Base-by-base conservation (phyloP, 2,888 invertebrate genomes). In the Caenorhabditis sp. region DNA sequence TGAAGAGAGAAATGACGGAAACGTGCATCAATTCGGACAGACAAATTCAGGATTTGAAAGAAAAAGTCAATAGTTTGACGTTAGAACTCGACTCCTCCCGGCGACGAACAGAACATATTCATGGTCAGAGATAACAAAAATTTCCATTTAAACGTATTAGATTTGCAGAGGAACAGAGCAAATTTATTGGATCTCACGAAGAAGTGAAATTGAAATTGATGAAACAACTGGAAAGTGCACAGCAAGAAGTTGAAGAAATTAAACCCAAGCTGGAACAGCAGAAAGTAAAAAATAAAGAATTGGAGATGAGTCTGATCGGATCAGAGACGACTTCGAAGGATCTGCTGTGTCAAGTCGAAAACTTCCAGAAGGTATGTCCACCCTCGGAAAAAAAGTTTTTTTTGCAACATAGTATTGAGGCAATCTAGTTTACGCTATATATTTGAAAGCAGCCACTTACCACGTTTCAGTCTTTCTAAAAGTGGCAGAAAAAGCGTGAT, bases 101-200 rank as follows among this genome's bases (percentile, higher is more conserved):
- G 50, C 48, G 43, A 45, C 59, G 70, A 17, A 65, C 78, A 37
- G 73, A 78, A 35, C 68, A 78, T 39, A 48, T 83, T 13, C 78
- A 79, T 63, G 78, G 81, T 80, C 3, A 43, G 22, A 17, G 8
- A 20, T 43, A 9, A 8, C 3, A 20, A 32, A 13, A 7, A 2
- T 26, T n/a, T 17, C n/a, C n/a, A 1, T 53, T 17, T 35, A 4
- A 50, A 17, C 2, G 9, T 15, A 26, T 39, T n/a, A 37, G 20
- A 24, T 46, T 39, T 63, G 17, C 56, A 77, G 79, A 81, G 27
- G 81, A 81, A 30, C 72, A 75, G 43, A 48, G 59, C 1, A 52
- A 73, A 20, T 63, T 73, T n/a, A 58, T 78, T 48, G 78, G 78
- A 17, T 68, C 73, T 1, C 72, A 62, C 24, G 78, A 81, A 37